phyloP scores from a whole-genome alignment of 2,113 vertebrate genomes.

The Chiloscyllium plagiosum region DNA sequence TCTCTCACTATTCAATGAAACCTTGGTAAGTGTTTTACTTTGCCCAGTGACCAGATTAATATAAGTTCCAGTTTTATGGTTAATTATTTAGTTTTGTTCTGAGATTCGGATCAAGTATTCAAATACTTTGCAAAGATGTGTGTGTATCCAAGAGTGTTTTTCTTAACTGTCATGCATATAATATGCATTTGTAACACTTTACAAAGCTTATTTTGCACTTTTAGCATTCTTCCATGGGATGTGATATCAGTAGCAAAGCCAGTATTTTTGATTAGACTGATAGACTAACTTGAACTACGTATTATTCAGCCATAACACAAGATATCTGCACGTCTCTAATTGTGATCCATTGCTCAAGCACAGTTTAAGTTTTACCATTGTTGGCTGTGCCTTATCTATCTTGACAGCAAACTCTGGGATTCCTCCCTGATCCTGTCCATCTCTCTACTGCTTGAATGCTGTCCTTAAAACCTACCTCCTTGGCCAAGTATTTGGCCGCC shows the following conservation, averaged over 20 bases:
- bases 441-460: background rate
- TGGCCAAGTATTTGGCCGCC: background rate
- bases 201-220: too few species aligned
- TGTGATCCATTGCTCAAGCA: background rate
- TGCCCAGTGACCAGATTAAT: background rate
- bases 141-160: background rate
- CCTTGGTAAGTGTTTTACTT: constrained; percentile 57
- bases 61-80: background rate
- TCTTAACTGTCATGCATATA: background rate
- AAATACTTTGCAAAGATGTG: background rate
- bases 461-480: background rate
- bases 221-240: too few species aligned
- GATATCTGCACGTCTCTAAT: background rate
- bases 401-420: background rate
- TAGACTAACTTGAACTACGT: too few species aligned
- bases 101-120: background rate
- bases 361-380: background rate
- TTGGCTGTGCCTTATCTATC: background rate
- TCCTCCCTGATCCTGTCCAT: background rate
- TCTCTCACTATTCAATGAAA: constrained; percentile 67
- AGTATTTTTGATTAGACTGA: too few species aligned
- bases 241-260: too few species aligned
- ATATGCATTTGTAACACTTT: background rate
- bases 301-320: background rate
- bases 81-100: background rate